Percentiles rank a stretch among this genome's conserved stretches.
These are phyloP conservation scores for Drosophila nebulosa DNA, from an alignment of 1,140 invertebrate species.

Conservation along the genomic window DNA sequence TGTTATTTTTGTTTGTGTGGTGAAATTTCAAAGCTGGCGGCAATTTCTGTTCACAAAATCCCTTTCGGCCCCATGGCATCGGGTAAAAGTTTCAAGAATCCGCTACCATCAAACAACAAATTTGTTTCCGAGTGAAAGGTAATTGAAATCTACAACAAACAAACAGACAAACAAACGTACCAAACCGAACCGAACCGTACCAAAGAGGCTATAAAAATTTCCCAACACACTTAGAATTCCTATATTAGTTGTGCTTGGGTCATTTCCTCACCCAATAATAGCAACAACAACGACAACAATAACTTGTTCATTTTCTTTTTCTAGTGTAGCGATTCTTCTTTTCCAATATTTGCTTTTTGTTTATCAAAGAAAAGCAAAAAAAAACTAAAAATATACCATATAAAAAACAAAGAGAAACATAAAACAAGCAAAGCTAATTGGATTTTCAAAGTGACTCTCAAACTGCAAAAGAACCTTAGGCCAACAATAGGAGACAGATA, in stretches of 20 bases:
- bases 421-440: constrained; percentile 60
- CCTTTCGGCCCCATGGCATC: not conserved
- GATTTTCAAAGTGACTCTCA: constrained; percentile 30
- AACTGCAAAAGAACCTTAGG: not conserved
- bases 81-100: constrained; percentile 51
- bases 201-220: not conserved
- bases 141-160: constrained; percentile 24
- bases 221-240: not conserved
- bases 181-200: not conserved
- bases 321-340: not conserved
- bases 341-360: constrained; percentile 38
- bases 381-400: constrained; percentile 59
- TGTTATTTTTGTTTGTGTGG: constrained; percentile 27
- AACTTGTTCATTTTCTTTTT: constrained; percentile 15
- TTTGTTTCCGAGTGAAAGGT: constrained; percentile 41
- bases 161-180: not conserved
- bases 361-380: constrained; percentile 27
- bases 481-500: not conserved
- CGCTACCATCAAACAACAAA: constrained; percentile 13
- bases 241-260: too few species aligned
- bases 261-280: too few species aligned
- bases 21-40: constrained; percentile 54
- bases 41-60: constrained; percentile 29
- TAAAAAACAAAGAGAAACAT: constrained; percentile 29
- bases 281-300: not conserved